Evolutionary conservation across 2,888 invertebrate species (phyloP).

Genomic region (Cryptops parisi): DNA sequence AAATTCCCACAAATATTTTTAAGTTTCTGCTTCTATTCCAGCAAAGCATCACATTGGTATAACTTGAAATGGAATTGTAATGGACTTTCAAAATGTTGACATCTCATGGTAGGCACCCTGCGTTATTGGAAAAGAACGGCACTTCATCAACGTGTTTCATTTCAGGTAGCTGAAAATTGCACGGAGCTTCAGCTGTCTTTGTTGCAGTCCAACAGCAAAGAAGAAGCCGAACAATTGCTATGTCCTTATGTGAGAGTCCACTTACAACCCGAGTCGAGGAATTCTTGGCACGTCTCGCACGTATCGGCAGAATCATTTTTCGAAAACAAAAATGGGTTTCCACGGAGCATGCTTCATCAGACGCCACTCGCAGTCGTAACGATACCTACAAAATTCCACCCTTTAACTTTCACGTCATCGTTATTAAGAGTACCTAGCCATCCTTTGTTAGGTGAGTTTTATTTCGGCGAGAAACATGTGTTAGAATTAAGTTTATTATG

Average conservation of each 20-base stretch:
- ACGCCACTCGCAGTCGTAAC: no score
- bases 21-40: no score
- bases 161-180: slow-evolving; percentile 4
- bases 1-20: no score
- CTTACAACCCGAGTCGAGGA: neutral
- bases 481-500: no score
- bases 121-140: no score
- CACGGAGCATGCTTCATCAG: slow-evolving; percentile 16
- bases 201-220: neutral
- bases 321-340: slow-evolving; percentile 36
- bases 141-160: neutral
- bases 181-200: neutral
- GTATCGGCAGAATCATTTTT: slow-evolving; percentile 34
- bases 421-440: neutral
- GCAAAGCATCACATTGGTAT: no score
- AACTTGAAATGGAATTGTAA: no score
- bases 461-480: neutral
- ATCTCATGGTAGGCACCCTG: no score
- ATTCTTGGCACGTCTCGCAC: slow-evolving; percentile 23
- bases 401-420: neutral
- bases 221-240: neutral
- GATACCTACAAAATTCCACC: no score
- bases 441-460: neutral
- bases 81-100: no score
- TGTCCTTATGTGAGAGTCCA: neutral